These are phyloP conservation scores for Cheirogaleus major DNA, from an alignment of 2,797 vertebrate species.

Conservation along the genomic window DNA sequence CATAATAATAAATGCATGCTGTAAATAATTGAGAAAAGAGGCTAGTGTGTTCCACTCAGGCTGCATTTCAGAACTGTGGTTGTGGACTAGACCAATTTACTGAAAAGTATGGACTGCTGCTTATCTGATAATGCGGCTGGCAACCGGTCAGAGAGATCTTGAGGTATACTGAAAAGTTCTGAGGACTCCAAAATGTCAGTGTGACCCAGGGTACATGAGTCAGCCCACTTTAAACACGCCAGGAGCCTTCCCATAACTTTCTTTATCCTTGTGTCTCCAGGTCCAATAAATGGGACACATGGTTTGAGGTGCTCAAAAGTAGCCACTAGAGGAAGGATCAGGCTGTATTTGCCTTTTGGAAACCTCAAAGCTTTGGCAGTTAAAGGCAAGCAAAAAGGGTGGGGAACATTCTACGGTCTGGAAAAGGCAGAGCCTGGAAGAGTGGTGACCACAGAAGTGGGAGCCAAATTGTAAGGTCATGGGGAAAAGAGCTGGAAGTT, in stretches of 20 bases:
- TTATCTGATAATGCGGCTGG: background rate
- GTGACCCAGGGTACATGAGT: conserved; percentile 20
- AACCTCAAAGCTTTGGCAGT: conserved; percentile 58
- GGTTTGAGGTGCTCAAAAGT: conserved; percentile 14
- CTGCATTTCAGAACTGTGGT: background rate
- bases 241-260: background rate
- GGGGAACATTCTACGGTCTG: conserved; percentile 1
- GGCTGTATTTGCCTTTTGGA: conserved; percentile 46
- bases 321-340: background rate
- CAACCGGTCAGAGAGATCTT: background rate
- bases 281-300: conserved; percentile 26
- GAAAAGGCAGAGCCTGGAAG: conserved; percentile 42
- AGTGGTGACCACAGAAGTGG: background rate
- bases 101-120: background rate
- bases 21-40: background rate
- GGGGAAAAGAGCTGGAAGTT: conserved; percentile 27
- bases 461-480: conserved; percentile 55
- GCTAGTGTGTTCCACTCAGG: background rate
- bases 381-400: conserved; percentile 47
- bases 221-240: background rate
- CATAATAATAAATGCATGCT: background rate
- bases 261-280: background rate
- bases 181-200: conserved; percentile 4
- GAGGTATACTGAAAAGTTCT: background rate
- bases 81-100: no score